A percentile compares a stretch with the other conserved stretches of the same genome.
Evolutionary conservation across 2,797 vertebrate genomes (phyloP).

Genomic region (Xyrichtys novacula): DNA sequence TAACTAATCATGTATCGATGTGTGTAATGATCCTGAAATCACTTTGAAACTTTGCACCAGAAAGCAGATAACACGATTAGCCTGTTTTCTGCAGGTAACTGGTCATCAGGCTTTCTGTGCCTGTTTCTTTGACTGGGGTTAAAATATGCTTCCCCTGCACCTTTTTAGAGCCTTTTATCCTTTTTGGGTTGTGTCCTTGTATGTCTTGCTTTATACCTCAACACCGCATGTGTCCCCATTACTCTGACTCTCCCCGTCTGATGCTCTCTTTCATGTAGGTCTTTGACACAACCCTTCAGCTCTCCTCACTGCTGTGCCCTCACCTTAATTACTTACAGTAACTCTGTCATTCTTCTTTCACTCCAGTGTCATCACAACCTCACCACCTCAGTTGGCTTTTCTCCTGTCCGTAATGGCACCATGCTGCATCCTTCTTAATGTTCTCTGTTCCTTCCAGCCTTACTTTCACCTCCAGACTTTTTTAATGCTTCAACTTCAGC

Average conservation of each 20-base stretch:
- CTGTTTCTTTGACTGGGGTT: slow-evolving; percentile 2
- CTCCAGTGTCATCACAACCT: slow-evolving; percentile 22
- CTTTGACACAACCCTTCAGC: slow-evolving; percentile 32
- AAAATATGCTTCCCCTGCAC: slow-evolving; percentile 12
- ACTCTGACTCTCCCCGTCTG: slow-evolving; percentile 25
- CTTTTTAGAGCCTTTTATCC: slow-evolving; percentile 24
- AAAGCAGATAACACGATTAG: slow-evolving; percentile 22
- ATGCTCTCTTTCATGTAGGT: slow-evolving; percentile 15
- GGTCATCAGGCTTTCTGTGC: slow-evolving; percentile 6
- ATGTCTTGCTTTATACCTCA: slow-evolving; percentile 4
- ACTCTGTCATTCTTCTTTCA: slow-evolving; percentile 31
- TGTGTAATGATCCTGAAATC: slow-evolving; percentile 35
- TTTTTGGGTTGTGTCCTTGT: slow-evolving; percentile 14
- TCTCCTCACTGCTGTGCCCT: slow-evolving; percentile 6
- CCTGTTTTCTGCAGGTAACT: slow-evolving; percentile 32
- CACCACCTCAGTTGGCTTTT: slow-evolving; percentile 18
- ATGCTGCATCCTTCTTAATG: slow-evolving; percentile 1
- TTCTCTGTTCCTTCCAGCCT: slow-evolving; percentile 17
- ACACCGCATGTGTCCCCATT: neutral
- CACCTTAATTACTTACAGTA: slow-evolving; percentile 44
- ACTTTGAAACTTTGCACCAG: slow-evolving; percentile 32
- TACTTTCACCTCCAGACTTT: slow-evolving; percentile 24
- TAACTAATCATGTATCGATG: slow-evolving; percentile 20
- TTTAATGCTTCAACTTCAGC: slow-evolving; percentile 34
- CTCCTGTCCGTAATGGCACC: slow-evolving; percentile 3